Conservation (phyloP, 2,797 vertebrate species). For the Myotis findleyi region DNA sequence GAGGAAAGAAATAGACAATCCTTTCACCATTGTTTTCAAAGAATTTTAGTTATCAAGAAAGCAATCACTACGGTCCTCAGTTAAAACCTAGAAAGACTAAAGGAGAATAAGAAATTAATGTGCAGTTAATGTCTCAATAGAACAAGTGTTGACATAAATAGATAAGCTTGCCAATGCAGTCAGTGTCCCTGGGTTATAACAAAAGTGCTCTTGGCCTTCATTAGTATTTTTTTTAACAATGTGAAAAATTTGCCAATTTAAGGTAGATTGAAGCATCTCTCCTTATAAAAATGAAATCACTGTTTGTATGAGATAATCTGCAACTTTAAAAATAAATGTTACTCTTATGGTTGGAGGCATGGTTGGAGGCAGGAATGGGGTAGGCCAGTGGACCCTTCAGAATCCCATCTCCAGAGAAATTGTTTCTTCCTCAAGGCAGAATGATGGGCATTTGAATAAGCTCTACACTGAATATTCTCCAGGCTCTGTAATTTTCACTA, state of each 20-base stretch:
- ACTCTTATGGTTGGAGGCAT: not conserved
- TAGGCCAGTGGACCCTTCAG: too few relatives aligned
- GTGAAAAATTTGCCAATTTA: not conserved
- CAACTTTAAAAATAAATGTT: not conserved
- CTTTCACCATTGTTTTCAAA: not conserved
- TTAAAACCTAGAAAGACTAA: not conserved
- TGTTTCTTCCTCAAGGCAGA: not conserved
- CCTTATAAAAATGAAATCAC: not conserved
- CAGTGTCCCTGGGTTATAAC: not conserved
- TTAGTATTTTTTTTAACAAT: not conserved
- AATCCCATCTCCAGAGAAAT: too few relatives aligned
- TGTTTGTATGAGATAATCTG: not conserved
- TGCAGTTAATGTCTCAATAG: not conserved
- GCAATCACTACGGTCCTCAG: fast-evolving
- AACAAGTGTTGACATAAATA: not conserved
- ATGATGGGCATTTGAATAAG: not conserved
- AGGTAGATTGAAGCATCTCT: not conserved
- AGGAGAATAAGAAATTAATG: not conserved
- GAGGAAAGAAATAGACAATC: not conserved
- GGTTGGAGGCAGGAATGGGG: not conserved
- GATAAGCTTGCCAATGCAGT: not conserved
- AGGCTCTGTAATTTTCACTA: not conserved
- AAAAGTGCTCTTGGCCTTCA: not conserved
- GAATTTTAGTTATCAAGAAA: not conserved
- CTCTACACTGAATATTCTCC: not conserved